These are phyloP conservation scores for Stenotaenia linearis DNA, from an alignment of 2,888 invertebrate genomes.

Conservation along the genomic window DNA sequence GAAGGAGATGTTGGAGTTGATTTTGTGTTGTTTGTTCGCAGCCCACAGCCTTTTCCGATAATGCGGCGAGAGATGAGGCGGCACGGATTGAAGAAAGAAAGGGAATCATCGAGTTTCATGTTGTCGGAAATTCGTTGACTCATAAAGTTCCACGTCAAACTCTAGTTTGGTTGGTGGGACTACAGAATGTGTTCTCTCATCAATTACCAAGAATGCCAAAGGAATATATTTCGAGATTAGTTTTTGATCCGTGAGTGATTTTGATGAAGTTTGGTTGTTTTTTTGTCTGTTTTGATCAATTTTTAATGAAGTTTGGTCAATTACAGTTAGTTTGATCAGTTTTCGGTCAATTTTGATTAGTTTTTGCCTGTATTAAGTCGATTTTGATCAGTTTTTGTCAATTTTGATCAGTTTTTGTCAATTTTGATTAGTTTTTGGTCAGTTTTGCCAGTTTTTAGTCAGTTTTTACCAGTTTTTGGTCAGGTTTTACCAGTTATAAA, in stretches of 20 bases:
- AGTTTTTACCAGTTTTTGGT: too few species aligned
- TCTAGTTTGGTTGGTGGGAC: slow-evolving; percentile 85
- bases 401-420: too few species aligned
- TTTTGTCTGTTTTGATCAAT: slow-evolving; percentile 11
- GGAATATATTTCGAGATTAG: slow-evolving; percentile 57
- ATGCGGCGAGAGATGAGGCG: slow-evolving; percentile 81
- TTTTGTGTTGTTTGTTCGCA: not conserved
- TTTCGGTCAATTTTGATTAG: too few species aligned
- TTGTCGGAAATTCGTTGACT: slow-evolving; percentile 87
- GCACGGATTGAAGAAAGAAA: slow-evolving; percentile 83
- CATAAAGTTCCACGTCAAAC: slow-evolving; percentile 80
- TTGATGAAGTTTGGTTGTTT: too few species aligned
- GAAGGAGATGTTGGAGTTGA: slow-evolving; percentile 26
- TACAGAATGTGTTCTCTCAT: slow-evolving; percentile 91
- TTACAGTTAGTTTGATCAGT: too few species aligned
- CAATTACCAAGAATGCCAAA: slow-evolving; percentile 96
- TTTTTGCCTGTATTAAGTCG: too few species aligned
- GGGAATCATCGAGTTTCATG: slow-evolving; percentile 85
- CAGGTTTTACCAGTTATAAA: too few species aligned
- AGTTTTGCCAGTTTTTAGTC: slow-evolving; percentile 28
- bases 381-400: too few species aligned
- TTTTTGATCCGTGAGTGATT: slow-evolving; percentile 64
- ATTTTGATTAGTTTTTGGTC: too few species aligned
- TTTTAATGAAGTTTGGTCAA: too few species aligned
- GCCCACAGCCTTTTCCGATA: slow-evolving; percentile 62